These are phyloP conservation scores for Nibea coibor DNA, from an alignment of 2,113 vertebrate species.

Conservation along the genomic window DNA sequence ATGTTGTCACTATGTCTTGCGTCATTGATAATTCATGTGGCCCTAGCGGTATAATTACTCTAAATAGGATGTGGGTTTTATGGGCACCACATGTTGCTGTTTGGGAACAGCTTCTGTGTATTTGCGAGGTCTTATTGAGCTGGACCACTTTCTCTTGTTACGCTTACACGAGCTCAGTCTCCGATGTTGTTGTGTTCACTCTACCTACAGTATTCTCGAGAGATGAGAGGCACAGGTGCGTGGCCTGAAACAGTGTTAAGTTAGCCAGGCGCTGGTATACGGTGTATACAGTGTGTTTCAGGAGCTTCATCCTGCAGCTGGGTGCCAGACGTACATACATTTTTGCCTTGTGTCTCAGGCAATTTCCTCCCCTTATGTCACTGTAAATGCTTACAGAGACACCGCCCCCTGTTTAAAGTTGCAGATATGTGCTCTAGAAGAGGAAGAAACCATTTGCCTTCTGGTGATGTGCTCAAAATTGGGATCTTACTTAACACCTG, in stretches of 20 bases:
- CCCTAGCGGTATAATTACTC: conserved; percentile 72
- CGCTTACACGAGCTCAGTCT: conserved; percentile 4
- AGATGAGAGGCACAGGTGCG: conserved; percentile 46
- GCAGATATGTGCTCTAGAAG: conserved; percentile 57
- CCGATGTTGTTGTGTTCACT: conserved; percentile 16
- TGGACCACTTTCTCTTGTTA: conserved; percentile 32
- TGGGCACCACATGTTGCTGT: conserved; percentile 76
- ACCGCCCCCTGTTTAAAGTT: conserved; percentile 69
- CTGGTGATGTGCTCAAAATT: conserved; percentile 70
- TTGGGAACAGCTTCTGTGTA: conserved; percentile 69
- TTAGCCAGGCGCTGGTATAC: conserved; percentile 5
- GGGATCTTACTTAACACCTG: conserved; percentile 81
- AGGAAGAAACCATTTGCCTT: conserved; percentile 66
- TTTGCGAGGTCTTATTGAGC: conserved; percentile 45
- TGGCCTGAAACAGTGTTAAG: conserved; percentile 17
- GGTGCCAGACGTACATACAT: conserved; percentile 75
- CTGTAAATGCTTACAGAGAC: conserved; percentile 76
- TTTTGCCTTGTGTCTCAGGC: conserved; percentile 75
- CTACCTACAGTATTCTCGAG: neutral
- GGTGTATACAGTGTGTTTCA: conserved; percentile 22
- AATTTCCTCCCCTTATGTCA: conserved; percentile 79
- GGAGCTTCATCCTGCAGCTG: conserved; percentile 72
- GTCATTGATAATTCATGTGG: conserved; percentile 76
- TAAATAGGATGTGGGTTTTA: conserved; percentile 73
- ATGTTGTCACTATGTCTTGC: conserved; percentile 66